Evolutionary conservation across 2,888 invertebrate species (phyloP).

Genomic region (Galerucella nymphaeae): DNA sequence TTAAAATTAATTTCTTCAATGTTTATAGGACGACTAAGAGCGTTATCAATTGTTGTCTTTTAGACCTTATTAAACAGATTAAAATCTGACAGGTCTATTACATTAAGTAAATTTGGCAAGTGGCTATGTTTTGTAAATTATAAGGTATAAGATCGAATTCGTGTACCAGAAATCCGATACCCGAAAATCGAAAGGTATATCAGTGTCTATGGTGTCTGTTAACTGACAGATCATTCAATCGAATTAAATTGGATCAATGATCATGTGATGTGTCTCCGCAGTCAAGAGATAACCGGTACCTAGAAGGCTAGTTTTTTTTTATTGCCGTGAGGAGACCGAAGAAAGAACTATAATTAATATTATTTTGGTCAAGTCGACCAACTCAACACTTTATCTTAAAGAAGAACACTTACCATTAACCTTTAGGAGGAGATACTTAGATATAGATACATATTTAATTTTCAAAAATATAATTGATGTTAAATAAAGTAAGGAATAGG

Average conservation of each 20-base stretch:
- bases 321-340: neutral
- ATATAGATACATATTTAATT: no score
- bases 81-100: slow-evolving; percentile 31
- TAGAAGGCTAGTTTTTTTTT: slow-evolving; percentile 44
- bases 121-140: slow-evolving; percentile 44
- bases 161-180: slow-evolving; percentile 49
- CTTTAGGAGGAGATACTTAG: no score
- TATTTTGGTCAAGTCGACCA: slow-evolving; percentile 31
- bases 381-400: neutral
- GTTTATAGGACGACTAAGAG: neutral
- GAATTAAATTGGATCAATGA: slow-evolving; percentile 61
- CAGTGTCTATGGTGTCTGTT: slow-evolving; percentile 57
- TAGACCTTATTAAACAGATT: slow-evolving; percentile 6
- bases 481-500: no score
- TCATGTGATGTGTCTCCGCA: slow-evolving; percentile 48
- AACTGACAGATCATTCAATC: slow-evolving; percentile 59
- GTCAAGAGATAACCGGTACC: slow-evolving; percentile 48
- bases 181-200: slow-evolving; percentile 53
- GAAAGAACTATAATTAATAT: slow-evolving; percentile 27
- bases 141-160: slow-evolving; percentile 49
- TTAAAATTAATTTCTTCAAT: no score
- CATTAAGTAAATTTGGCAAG: slow-evolving; percentile 46
- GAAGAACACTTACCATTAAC: neutral
- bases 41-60: neutral
- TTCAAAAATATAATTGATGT: no score